These are phyloP conservation scores for Trochalopteron elliotii DNA, from an alignment of 2,113 vertebrate species.

Conservation along the genomic window DNA sequence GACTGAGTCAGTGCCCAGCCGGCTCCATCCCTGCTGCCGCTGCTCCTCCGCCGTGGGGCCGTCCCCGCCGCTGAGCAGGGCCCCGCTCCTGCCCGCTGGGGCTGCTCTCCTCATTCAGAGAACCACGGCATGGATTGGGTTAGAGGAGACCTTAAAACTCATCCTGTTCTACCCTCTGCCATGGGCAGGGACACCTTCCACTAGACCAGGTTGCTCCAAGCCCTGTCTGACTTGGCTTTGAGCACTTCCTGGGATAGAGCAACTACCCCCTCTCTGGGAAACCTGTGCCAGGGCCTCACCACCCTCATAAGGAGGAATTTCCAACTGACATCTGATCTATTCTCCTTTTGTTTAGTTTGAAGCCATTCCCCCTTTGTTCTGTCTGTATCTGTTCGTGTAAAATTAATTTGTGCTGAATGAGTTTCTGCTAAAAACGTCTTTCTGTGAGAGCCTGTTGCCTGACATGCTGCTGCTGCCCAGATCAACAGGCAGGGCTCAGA, in stretches of 20 bases:
- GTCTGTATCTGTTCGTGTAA: too few relatives aligned
- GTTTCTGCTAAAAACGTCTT: fast-evolving
- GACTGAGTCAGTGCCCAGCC: background rate
- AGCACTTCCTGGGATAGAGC: too few relatives aligned
- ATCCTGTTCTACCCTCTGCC: too few relatives aligned
- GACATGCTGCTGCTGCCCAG: background rate
- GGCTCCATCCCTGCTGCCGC: background rate
- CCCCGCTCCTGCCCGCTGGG: background rate
- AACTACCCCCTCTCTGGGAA: background rate
- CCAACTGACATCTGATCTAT: too few relatives aligned
- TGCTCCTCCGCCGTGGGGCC: background rate
- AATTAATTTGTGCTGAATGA: background rate
- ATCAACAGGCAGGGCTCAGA: background rate
- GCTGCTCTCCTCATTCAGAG: fast-evolving
- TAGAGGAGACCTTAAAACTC: background rate
- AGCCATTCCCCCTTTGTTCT: background rate
- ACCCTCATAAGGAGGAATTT: background rate
- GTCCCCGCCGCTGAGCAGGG: background rate
- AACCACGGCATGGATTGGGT: background rate
- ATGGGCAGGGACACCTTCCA: background rate
- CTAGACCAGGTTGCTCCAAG: too few relatives aligned
- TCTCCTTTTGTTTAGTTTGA: background rate
- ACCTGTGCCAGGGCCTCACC: background rate
- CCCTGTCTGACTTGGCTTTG: too few relatives aligned
- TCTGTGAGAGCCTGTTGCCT: background rate